Conservation (phyloP, 1,140 invertebrate species). For the Gonioctena quinquepunctata region DNA sequence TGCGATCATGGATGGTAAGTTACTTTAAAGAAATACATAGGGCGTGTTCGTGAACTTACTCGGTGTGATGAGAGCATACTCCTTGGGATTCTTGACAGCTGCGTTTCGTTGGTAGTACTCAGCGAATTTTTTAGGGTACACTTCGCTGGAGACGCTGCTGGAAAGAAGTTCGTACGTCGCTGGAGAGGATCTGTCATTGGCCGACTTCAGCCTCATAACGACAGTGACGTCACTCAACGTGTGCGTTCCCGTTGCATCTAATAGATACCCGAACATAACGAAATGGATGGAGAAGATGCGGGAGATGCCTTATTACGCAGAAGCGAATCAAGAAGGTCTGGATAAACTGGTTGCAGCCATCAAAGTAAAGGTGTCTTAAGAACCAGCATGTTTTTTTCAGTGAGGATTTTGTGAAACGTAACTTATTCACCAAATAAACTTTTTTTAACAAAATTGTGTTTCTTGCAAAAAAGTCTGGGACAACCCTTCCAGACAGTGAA, state of each 20-base stretch:
- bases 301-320: slow-evolving; percentile 33
- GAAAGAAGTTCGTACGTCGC: slow-evolving; percentile 36
- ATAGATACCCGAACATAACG: slow-evolving; percentile 34
- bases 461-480: too few relatives aligned
- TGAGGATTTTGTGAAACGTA: too few relatives aligned
- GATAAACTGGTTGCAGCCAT: slow-evolving; percentile 4
- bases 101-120: too few relatives aligned
- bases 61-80: too few relatives aligned
- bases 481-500: too few relatives aligned
- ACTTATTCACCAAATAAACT: too few relatives aligned
- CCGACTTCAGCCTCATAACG: slow-evolving; percentile 54
- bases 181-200: slow-evolving; percentile 58
- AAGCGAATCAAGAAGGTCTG: slow-evolving; percentile 29
- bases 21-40: too few relatives aligned
- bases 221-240: slow-evolving; percentile 51
- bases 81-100: too few relatives aligned
- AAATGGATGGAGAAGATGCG: slow-evolving; percentile 39
- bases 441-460: too few relatives aligned
- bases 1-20: neutral
- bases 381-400: too few relatives aligned
- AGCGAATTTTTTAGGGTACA: slow-evolving; percentile 25
- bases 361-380: neutral
- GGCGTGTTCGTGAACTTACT: too few relatives aligned
- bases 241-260: slow-evolving; percentile 32
- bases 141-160: slow-evolving; percentile 29